Base-by-base conservation (phyloP, 2,888 invertebrate species). In the Sthenelais limicola region DNA sequence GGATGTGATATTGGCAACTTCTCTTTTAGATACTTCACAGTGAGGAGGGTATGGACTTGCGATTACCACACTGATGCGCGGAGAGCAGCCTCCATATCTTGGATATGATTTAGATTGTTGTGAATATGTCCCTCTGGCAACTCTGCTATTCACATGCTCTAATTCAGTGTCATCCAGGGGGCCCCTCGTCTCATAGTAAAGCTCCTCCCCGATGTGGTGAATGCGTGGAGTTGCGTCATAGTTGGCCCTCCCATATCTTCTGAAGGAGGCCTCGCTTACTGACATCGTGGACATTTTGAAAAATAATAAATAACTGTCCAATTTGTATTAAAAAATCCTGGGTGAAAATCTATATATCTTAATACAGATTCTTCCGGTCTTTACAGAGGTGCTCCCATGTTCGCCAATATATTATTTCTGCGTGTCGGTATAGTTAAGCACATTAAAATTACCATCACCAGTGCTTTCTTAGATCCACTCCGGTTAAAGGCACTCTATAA, bases 151-250 rank as follows among this genome's bases (percentile, higher is more conserved):
- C 9, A 62, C 38, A 43, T 62, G 38, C n/a, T 21, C 24, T 43
- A 62, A 35, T 15, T 62, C 62, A 4, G 21, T 21, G 18, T n/a
- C 62, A 24, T 62, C 62, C 24, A 62, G 62, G 1, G 62, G 43
- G 38, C 38, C 62, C 9, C 62, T 35, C 62, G 62, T 62, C 38
- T 43, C 21, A 15, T 38, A 18, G 38, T 38, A 62, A 4, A 62
- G 38, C 62, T 62, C 62, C 38, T 35, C 38, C 7, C 62, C 62
- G 12, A 62, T 43, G 15, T 38, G 38, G 21, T 21, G 26, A 9
- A 62, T 24, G 1, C 62, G 33, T 4, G 62, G 1, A 24, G 62
- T 21, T n/a, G 43, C 62, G 62, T 62, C 62, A 38, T 62, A 62
- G 35, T 9, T 38, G n/a, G 38, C 62, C 5, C 62, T 35, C 24